phyloP scores from a whole-genome alignment of 1,140 invertebrate genomes.

The Trichonephila clavata region DNA sequence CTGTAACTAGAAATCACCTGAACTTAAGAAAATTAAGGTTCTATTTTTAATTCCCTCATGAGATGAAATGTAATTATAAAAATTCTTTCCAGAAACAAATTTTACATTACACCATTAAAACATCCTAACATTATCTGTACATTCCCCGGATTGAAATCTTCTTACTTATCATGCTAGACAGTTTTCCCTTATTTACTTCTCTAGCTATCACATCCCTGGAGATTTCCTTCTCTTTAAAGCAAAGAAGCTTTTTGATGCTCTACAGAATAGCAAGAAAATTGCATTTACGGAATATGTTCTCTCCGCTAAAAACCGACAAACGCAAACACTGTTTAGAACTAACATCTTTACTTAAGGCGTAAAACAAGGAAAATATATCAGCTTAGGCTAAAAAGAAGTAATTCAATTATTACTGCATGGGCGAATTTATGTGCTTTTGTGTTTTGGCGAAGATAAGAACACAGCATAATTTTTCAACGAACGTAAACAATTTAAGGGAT shows the following conservation, averaged over 20 bases:
- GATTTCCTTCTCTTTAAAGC: conserved; percentile 53
- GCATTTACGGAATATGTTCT: conserved; percentile 61
- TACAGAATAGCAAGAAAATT: conserved; percentile 60
- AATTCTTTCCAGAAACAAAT: not conserved
- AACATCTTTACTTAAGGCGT: conserved; percentile 51
- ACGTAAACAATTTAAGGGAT: conserved; percentile 38
- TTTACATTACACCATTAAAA: not conserved
- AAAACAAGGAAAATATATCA: conserved; percentile 65
- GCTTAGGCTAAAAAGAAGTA: conserved; percentile 60
- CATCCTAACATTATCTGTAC: not conserved
- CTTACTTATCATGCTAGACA: conserved; percentile 13
- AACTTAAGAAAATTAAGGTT: not conserved
- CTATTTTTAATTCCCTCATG: not conserved
- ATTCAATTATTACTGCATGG: conserved; percentile 61
- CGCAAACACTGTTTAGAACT: conserved; percentile 32
- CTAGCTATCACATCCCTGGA: conserved; percentile 1
- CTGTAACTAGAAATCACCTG: not conserved
- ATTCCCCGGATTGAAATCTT: not conserved
- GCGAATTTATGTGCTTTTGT: conserved; percentile 49
- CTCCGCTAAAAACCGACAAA: conserved; percentile 14
- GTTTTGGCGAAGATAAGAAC: conserved; percentile 37
- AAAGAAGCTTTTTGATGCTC: conserved; percentile 67
- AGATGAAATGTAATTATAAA: not conserved
- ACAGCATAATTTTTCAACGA: not conserved
- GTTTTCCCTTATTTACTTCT: conserved; percentile 11